Evolutionary conservation across 2,797 vertebrate genomes (phyloP).

Genomic region (Phaenicophaeus curvirostris): DNA sequence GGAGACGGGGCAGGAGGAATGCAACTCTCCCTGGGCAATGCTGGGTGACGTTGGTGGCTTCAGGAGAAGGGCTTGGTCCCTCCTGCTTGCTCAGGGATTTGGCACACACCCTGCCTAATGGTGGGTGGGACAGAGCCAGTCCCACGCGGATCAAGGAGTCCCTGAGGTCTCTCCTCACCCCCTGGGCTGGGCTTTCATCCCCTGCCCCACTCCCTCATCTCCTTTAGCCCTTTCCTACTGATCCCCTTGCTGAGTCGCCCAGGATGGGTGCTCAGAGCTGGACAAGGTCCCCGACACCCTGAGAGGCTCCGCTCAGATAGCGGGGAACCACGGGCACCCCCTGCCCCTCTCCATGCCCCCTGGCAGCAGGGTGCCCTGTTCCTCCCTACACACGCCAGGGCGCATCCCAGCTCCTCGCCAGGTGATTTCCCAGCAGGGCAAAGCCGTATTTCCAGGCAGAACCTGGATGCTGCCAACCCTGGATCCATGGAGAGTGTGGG

Average conservation of each 20-base stretch:
- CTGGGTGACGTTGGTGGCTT: slow-evolving; percentile 30
- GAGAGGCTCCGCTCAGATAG: fast-evolving
- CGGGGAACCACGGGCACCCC: background rate
- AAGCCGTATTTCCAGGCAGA: fast-evolving
- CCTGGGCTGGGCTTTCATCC: background rate
- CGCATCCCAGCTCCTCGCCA: background rate
- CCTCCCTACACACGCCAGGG: fast-evolving
- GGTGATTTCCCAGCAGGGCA: fast-evolving
- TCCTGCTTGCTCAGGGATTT: slow-evolving; percentile 20
- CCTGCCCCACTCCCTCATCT: background rate
- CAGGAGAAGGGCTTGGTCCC: slow-evolving; percentile 31
- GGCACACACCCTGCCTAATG: slow-evolving; percentile 11
- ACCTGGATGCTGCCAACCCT: fast-evolving
- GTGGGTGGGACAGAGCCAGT: background rate
- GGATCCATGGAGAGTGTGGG: fast-evolving
- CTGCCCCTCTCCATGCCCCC: background rate
- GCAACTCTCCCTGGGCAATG: background rate
- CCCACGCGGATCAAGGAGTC: background rate
- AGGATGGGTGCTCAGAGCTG: fast-evolving
- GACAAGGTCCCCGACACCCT: background rate
- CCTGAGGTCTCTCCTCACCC: background rate
- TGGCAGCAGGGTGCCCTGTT: background rate
- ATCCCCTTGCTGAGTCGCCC: fast-evolving
- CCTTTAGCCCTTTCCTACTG: background rate
- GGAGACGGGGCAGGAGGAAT: background rate